Evolutionary conservation across 2,888 invertebrate genomes (phyloP).

Genomic region (Scaptodrosophila latifasciaeformis): DNA sequence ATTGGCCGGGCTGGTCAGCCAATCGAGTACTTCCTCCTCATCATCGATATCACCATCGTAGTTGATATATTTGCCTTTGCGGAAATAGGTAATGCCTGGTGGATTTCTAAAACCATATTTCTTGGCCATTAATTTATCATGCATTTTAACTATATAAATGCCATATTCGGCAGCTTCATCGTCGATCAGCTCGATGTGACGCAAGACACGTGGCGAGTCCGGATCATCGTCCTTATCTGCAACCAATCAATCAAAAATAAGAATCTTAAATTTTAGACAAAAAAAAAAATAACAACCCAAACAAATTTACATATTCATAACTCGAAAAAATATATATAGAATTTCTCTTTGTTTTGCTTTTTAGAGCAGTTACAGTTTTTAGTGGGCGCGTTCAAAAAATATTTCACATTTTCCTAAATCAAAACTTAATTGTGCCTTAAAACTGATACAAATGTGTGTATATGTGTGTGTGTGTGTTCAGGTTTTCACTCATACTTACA

Average conservation of each 20-base stretch:
- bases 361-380: conserved; percentile 70
- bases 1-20: conserved; percentile 94
- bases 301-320: no score
- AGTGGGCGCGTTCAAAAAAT: conserved; percentile 52
- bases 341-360: conserved; percentile 12
- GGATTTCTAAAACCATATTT: conserved; percentile 93
- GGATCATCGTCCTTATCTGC: conserved; percentile 88
- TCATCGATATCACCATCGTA: conserved; percentile 95
- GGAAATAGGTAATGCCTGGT: conserved; percentile 92
- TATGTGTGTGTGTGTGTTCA: conserved; percentile 14
- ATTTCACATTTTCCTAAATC: conserved; percentile 11
- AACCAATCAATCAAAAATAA: conserved; percentile 15
- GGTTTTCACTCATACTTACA: conserved; percentile 81
- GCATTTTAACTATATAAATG: conserved; percentile 91
- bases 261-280: no score
- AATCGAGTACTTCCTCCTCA: conserved; percentile 89
- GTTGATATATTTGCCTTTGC: conserved; percentile 91
- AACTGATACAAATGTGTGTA: neutral
- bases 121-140: conserved; percentile 92
- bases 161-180: conserved; percentile 94
- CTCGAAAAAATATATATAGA: no score
- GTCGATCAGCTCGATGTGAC: conserved; percentile 92
- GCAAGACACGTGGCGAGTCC: conserved; percentile 85
- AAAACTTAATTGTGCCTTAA: no score
- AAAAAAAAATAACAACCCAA: no score